These are phyloP conservation scores for Propithecus coquereli DNA, from an alignment of 2,113 vertebrate genomes.

Conservation along the genomic window DNA sequence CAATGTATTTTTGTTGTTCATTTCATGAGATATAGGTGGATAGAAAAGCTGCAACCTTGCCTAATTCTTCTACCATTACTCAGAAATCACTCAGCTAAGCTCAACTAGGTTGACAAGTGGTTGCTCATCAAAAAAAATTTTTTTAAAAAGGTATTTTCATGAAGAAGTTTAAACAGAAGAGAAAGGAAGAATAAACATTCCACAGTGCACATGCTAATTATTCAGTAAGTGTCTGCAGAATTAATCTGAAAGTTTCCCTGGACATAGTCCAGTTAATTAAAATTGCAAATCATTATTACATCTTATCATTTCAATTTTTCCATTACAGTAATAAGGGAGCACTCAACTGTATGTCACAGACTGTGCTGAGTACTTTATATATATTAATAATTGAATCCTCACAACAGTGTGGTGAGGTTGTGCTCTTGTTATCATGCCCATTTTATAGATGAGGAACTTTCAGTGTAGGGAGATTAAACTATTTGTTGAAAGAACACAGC, in stretches of 20 bases:
- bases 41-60: not conserved
- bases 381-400: constrained; percentile 1
- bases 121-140: not conserved
- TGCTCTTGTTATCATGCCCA: not conserved
- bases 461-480: not conserved
- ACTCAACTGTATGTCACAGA: constrained; percentile 11
- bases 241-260: constrained; percentile 61
- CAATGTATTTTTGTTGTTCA: not conserved
- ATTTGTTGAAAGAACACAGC: not conserved
- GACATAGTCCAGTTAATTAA: constrained; percentile 57
- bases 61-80: not conserved
- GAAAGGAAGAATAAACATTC: constrained; percentile 47
- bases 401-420: not conserved
- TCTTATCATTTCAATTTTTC: constrained; percentile 52
- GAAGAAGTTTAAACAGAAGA: constrained; percentile 21
- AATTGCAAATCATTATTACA: constrained; percentile 55
- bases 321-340: constrained; percentile 36
- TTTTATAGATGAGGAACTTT: constrained; percentile 11
- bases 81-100: constrained; percentile 16
- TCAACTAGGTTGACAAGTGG: constrained; percentile 9
- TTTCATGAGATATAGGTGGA: not conserved
- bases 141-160: not conserved
- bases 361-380: not conserved
- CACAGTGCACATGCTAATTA: constrained; percentile 37
- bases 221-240: constrained; percentile 53